These are phyloP conservation scores for Hipposideros larvatus DNA, from an alignment of 2,797 vertebrate species.

Conservation along the genomic window DNA sequence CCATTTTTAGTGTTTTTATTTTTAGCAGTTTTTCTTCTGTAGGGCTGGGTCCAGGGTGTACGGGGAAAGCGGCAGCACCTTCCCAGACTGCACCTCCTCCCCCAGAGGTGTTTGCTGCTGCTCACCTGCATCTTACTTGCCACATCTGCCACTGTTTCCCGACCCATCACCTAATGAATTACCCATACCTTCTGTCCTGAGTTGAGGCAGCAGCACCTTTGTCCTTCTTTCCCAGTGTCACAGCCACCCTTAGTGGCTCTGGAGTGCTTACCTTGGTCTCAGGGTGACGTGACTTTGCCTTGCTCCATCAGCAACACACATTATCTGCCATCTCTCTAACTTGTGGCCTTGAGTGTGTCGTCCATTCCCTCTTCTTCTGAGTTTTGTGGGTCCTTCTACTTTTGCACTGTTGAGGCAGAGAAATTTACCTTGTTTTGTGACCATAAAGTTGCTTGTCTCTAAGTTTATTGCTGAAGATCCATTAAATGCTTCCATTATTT, in stretches of 20 bases:
- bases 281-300: neutral
- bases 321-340: neutral
- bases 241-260: neutral
- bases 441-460: neutral
- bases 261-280: neutral
- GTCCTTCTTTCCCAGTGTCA: rapidly evolving
- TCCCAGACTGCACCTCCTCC: neutral
- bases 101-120: neutral
- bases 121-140: rapidly evolving
- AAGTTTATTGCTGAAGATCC: neutral
- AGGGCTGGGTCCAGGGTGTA: too few species aligned
- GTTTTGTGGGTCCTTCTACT: neutral
- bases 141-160: neutral
- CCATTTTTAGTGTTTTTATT: neutral
- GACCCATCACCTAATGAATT: rapidly evolving
- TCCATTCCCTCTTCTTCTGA: neutral
- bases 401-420: neutral
- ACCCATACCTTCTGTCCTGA: neutral
- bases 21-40: neutral
- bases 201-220: neutral
- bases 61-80: neutral
- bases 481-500: neutral
- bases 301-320: too few species aligned
- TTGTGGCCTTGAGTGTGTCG: too few species aligned
- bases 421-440: neutral